These are phyloP conservation scores for Ctenomys sociabilis DNA, from an alignment of 2,113 vertebrate species.

Conservation along the genomic window DNA sequence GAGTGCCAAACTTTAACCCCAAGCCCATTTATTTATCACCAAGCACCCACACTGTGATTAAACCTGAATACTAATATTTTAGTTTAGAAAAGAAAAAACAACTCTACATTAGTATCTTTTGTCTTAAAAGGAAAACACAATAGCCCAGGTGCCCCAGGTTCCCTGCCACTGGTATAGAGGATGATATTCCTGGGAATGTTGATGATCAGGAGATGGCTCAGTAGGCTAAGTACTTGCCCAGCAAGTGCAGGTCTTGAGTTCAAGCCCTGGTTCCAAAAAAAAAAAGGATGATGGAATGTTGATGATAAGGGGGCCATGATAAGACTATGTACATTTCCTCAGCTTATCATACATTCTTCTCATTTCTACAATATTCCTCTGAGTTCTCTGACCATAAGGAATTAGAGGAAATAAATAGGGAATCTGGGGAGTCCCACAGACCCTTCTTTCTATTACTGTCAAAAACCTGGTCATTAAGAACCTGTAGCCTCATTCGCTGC, in stretches of 20 bases:
- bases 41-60: not conserved
- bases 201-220: not conserved
- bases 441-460: not conserved
- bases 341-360: not conserved
- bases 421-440: not conserved
- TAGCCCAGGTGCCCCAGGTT: not conserved
- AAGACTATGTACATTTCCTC: not conserved
- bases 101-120: not conserved
- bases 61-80: not conserved
- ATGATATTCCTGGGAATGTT: not conserved
- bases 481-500: not conserved
- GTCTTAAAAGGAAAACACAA: not conserved
- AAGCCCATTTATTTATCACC: not conserved
- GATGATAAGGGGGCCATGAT: accelerated
- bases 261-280: too few species aligned
- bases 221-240: too few species aligned
- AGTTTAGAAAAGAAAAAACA: not conserved
- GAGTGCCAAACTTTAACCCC: not conserved
- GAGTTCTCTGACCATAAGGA: not conserved
- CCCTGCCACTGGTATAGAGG: not conserved
- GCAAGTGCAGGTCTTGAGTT: too few species aligned
- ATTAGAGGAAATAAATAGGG: not conserved
- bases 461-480: not conserved
- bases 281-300: not conserved
- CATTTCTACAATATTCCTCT: not conserved